Base-by-base conservation (phyloP, 2,888 invertebrate genomes). In the Ashinkailepas kermadecensis region DNA sequence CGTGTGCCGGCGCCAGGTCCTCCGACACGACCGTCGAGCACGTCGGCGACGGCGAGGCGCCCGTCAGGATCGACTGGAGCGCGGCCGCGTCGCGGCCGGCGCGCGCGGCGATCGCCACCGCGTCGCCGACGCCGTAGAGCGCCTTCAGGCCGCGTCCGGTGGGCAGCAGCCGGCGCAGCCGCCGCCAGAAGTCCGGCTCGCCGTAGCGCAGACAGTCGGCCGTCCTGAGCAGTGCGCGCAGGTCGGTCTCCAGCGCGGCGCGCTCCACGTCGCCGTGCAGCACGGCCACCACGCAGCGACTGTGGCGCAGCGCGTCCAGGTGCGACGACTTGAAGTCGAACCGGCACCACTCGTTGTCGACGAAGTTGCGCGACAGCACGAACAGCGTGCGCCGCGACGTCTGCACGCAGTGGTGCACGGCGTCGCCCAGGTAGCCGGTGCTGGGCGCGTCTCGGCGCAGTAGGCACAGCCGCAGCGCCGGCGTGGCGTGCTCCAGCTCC, bases 171-270 rank as follows among this genome's bases (percentile, higher is more conserved):
- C 95, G 95, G 86, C 93, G 91, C 83, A 97, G 89, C 85, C 95
- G 93, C 87, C 96, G 96, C 96, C 97, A 97, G 90, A 97, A 97
- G 87, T 95, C 91, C 86, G 93, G 93, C 87, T 97, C 96, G 85
- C 94, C 94, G 92, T 94, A 95, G 85, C 93, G 91, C 83, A 96
- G 90, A 80, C 94, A 91, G 81, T 94, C 94, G 86, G 94, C 93
- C 82, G 94, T 94, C 88, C 95, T 94, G 84, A 96, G 90, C 87
- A 95, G 95, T 85, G 94, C 90, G 86, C 94, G 91, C 86, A 96
- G 92, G 87, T 95, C 95, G 8, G 93, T 92, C 88, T 95, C 95
- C 85, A 95, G 89, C 87, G 94, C 93, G 87, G 93, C 92, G 85
- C 93, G 92, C 80, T 81, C 92, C 87, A 95, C 93, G 85, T 94